Evolutionary conservation across 2,797 vertebrate genomes (phyloP).

Genomic region (Poliocrania exsul): DNA sequence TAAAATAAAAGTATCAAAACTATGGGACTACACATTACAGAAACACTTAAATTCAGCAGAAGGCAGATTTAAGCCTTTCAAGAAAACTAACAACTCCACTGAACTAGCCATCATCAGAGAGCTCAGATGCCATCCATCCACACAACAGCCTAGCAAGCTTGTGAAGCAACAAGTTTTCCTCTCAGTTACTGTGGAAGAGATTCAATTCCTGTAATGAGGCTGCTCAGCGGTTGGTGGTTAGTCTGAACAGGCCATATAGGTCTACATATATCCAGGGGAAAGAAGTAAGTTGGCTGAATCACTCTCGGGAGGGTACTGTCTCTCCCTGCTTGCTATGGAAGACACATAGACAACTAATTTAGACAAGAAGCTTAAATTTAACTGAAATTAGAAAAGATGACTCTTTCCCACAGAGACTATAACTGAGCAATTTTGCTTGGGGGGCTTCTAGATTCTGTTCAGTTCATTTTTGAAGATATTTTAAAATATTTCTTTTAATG

Average conservation of each 20-base stretch:
- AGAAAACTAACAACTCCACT: not conserved
- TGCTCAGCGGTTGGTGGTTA: not conserved
- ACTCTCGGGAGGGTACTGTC: not conserved
- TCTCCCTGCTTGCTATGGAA: not conserved
- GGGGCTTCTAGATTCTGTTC: not conserved
- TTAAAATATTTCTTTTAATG: not conserved
- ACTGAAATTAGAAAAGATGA: not conserved
- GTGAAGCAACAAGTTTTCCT: fast-evolving
- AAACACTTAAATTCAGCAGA: not conserved
- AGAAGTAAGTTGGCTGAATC: not conserved
- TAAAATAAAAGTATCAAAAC: not conserved
- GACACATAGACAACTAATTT: not conserved
- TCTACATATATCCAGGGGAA: not conserved
- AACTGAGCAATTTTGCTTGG: not conserved
- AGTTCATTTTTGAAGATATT: not conserved
- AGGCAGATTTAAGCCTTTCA: not conserved
- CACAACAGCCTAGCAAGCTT: not conserved
- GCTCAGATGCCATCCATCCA: not conserved
- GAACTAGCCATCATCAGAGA: not conserved
- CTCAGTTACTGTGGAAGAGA: not conserved
- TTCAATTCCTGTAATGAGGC: not conserved
- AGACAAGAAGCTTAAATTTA: not conserved
- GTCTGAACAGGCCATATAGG: fast-evolving
- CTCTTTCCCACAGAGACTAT: not conserved
- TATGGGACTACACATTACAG: not conserved